These are phyloP conservation scores for Hemaris fuciformis DNA, from an alignment of 2,888 invertebrate species.

Conservation along the genomic window DNA sequence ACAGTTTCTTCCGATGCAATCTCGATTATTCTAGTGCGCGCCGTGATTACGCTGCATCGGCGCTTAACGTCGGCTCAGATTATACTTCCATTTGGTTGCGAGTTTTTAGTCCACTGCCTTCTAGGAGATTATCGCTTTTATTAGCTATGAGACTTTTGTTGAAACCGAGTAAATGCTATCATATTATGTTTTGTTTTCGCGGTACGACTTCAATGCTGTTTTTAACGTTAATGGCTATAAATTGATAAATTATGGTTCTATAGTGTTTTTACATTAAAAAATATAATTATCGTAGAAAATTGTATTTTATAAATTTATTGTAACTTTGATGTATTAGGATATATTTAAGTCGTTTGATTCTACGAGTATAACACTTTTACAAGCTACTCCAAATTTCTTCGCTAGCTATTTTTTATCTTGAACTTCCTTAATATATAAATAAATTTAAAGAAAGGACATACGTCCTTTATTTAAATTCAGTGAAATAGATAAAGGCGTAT, in stretches of 20 bases:
- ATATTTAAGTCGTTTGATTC: too few relatives aligned
- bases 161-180: slow-evolving; percentile 5
- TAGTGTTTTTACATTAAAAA: neutral
- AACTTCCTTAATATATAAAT: too few relatives aligned
- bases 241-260: neutral
- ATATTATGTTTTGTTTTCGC: neutral
- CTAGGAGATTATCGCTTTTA: slow-evolving; percentile 24
- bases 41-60: slow-evolving; percentile 53
- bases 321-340: too few relatives aligned
- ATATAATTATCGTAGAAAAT: neutral
- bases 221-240: neutral
- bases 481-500: too few relatives aligned
- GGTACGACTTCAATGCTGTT: neutral
- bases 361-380: too few relatives aligned
- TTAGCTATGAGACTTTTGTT: slow-evolving; percentile 19
- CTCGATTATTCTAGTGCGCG: slow-evolving; percentile 47
- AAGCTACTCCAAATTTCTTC: too few relatives aligned
- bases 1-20: slow-evolving; percentile 44
- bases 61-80: slow-evolving; percentile 38
- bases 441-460: too few relatives aligned
- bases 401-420: too few relatives aligned
- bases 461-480: too few relatives aligned
- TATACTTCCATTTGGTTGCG: slow-evolving; percentile 43
- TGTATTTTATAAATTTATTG: too few relatives aligned
- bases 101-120: slow-evolving; percentile 22